Conservation (phyloP, 2,888 invertebrate species). For the Erebia palarica region DNA sequence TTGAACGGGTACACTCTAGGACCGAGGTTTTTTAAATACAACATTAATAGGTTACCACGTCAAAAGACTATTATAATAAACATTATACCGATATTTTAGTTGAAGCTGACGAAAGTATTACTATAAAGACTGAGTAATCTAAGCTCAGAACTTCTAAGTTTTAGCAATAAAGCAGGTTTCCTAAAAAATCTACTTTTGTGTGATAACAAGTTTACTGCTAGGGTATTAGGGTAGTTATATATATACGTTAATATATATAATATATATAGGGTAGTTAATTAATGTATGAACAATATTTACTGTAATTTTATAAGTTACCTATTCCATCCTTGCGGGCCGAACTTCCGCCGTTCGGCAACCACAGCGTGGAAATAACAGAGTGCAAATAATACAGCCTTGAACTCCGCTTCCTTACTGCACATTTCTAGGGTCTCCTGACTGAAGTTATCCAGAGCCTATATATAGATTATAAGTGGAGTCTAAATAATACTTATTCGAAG, state of each 20-base stretch:
- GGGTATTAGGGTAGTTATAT: too few relatives aligned
- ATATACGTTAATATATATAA: too few relatives aligned
- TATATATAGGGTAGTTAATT: not conserved
- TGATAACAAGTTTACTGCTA: too few relatives aligned
- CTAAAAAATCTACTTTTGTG: too few relatives aligned
- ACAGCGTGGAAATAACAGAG: slow-evolving; percentile 98
- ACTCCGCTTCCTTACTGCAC: slow-evolving; percentile 96
- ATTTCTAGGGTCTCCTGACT: slow-evolving; percentile 95
- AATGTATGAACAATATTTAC: too few relatives aligned
- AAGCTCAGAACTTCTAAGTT: too few relatives aligned
- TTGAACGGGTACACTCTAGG: slow-evolving; percentile 88
- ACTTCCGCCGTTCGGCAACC: slow-evolving; percentile 95
- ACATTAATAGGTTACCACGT: too few relatives aligned
- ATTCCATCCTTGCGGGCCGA: slow-evolving; percentile 97
- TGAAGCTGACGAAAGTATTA: too few relatives aligned
- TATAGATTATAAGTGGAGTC: slow-evolving; percentile 38
- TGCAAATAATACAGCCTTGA: slow-evolving; percentile 93
- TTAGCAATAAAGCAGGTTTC: too few relatives aligned
- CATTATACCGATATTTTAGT: too few relatives aligned
- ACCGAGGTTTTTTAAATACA: slow-evolving; percentile 14
- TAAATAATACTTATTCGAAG: not conserved
- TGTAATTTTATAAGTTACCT: slow-evolving; percentile 57
- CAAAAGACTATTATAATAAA: too few relatives aligned
- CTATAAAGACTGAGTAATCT: too few relatives aligned
- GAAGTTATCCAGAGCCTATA: slow-evolving; percentile 92